Conservation (phyloP, 2,888 invertebrate genomes). For the Diogma glabrata region DNA sequence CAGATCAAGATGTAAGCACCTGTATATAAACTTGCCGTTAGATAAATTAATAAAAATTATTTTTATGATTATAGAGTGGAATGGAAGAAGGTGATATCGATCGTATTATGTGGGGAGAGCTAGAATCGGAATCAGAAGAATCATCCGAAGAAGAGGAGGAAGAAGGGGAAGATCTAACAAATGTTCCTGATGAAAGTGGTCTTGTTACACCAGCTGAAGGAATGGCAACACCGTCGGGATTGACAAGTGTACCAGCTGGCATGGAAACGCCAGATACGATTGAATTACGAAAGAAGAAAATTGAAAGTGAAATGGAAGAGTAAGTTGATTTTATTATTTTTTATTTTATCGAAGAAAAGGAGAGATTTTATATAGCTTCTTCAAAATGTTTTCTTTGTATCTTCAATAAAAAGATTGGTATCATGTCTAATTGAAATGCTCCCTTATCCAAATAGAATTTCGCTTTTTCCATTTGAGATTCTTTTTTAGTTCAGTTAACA, state of each 20-base stretch:
- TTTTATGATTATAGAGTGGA: conserved; percentile 37
- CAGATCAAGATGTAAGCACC: conserved; percentile 53
- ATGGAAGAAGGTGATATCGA: conserved; percentile 83
- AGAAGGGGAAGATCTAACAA: conserved; percentile 44
- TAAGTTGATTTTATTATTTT: conserved; percentile 29
- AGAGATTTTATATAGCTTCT: no score
- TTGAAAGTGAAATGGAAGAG: conserved; percentile 94
- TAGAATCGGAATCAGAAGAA: conserved; percentile 71
- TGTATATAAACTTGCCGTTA: neutral
- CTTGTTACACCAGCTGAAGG: conserved; percentile 89
- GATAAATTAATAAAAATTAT: conserved; percentile 11
- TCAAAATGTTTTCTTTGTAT: no score
- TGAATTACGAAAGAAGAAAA: conserved; percentile 92
- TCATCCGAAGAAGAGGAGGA: conserved; percentile 56
- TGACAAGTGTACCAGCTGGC: conserved; percentile 82
- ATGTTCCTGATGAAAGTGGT: conserved; percentile 61
- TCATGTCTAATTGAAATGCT: neutral
- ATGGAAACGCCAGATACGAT: conserved; percentile 98
- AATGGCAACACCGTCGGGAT: conserved; percentile 87
- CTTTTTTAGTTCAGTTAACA: no score
- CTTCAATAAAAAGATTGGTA: no score
- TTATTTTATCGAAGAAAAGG: no score
- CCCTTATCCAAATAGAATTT: neutral
- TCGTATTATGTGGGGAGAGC: conserved; percentile 91
- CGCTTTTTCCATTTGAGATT: no score